Percentiles rank a stretch among this genome's conserved stretches.
Conservation (phyloP, 2,797 vertebrate genomes). For the Lutjanus argentimaculatus region DNA sequence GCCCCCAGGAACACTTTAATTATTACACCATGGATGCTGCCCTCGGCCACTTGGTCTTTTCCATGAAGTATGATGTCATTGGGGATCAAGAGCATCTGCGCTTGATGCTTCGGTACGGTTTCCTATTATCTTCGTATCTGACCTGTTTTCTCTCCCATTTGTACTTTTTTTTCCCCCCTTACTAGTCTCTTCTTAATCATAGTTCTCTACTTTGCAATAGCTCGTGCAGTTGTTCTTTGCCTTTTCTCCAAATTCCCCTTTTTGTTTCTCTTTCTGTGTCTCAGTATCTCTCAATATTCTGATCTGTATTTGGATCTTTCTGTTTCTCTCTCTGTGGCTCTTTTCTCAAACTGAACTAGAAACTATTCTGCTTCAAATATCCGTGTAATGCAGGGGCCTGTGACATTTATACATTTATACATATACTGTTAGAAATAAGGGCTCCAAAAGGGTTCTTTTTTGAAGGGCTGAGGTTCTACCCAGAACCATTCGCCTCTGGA, state of each 20-base stretch:
- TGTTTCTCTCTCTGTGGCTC: background rate
- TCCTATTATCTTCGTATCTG: conserved; percentile 36
- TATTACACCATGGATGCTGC: conserved; percentile 95
- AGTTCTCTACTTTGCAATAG: background rate
- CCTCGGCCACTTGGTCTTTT: conserved; percentile 96
- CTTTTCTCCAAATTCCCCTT: background rate
- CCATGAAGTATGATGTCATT: conserved; percentile 96
- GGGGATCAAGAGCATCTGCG: conserved; percentile 97
- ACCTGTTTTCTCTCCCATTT: conserved; percentile 34
- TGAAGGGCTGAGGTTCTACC: too few species aligned
- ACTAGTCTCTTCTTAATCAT: background rate
- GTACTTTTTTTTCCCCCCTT: background rate
- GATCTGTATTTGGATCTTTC: too few species aligned
- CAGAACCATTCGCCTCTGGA: too few species aligned
- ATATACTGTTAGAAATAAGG: too few species aligned
- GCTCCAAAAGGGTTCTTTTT: too few species aligned
- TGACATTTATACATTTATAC: background rate
- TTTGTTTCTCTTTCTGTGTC: background rate
- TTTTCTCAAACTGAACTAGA: background rate
- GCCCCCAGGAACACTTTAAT: conserved; percentile 96
- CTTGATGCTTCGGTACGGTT: conserved; percentile 92
- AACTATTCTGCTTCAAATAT: conserved; percentile 6
- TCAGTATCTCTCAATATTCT: too few species aligned
- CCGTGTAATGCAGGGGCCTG: background rate
- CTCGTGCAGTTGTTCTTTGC: background rate